A percentile compares a stretch with the other conserved stretches of the same genome.
Evolutionary conservation across 2,113 vertebrate genomes (phyloP).

Genomic region (Onychostruthus taczanowskii): DNA sequence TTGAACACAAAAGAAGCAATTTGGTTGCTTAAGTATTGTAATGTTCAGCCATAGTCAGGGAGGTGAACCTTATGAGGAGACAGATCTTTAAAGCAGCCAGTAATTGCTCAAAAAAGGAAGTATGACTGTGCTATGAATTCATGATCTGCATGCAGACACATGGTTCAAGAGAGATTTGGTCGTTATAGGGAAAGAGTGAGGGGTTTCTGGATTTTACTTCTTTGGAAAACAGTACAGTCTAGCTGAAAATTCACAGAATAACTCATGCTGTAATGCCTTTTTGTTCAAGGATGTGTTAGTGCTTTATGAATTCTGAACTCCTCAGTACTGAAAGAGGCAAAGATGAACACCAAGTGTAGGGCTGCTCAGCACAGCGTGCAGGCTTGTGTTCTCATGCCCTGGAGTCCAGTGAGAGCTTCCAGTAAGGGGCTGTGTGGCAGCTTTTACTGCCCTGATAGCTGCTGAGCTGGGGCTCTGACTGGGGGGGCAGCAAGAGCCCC

Average conservation of each 20-base stretch:
- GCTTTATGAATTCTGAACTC: not conserved
- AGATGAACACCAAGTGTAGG: rapidly evolving
- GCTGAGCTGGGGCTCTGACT: not conserved
- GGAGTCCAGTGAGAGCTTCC: not conserved
- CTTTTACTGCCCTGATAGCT: rapidly evolving
- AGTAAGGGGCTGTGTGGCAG: not conserved
- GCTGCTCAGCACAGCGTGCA: not conserved
- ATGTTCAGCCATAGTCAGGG: not conserved
- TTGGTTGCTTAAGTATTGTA: not conserved
- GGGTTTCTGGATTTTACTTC: not conserved
- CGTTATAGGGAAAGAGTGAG: not conserved
- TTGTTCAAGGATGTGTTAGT: not conserved
- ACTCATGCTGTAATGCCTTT: not conserved
- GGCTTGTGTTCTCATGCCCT: not conserved
- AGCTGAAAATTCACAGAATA: not conserved
- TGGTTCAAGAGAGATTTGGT: not conserved
- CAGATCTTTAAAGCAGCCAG: not conserved
- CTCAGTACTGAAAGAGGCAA: not conserved
- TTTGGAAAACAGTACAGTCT: not conserved
- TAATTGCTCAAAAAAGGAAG: not conserved
- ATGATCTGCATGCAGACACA: not conserved
- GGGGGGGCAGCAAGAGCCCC: rapidly evolving
- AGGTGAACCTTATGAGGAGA: not conserved
- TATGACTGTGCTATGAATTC: not conserved
- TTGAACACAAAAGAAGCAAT: not conserved